Evolutionary conservation across 2,888 invertebrate species (phyloP), one percentile per base, ranked within the genome.

Genomic region (Xestoiulus laeticollis): DNA sequence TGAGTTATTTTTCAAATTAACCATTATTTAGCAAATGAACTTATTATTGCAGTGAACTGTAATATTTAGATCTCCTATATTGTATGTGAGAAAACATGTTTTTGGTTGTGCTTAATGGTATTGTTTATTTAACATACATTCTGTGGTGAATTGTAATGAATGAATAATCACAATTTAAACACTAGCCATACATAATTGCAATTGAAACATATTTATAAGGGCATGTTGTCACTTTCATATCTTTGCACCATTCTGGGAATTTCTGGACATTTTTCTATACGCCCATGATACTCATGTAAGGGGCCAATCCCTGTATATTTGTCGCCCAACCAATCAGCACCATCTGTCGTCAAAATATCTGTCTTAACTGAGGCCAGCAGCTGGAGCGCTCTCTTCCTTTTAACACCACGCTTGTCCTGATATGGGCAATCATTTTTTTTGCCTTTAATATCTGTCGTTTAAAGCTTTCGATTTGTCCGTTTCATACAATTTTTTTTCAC

Each of bases 331-430:
- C 84, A 84, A 84, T 84, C 84, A 84, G n/a, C 84, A 12, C 84
- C 84, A 33, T 33, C 32, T 84, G 84, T 84, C 33, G 33, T 22
- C 43, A 33, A 84, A n/a, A 84, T 33, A 43, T 68, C 68, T 68
- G 33, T 33, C 43, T 84, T 32, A 43, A n/a, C 43, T 43, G 84
- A 84, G 38, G 43, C 84, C 16, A 84, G 84, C 84, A 38, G 84
- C 84, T 84, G 84, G 84, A 83, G 33, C 38, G 82, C 48, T 48
- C 6, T 68, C 68, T 26, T 68, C n/a, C 26, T 68, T 26, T 68
- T 19, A 68, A 26, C 22, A 8, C 26, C 10, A 22, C 68, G 22
- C 4, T 26, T 68, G 68, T 68, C 68, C 68, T 26, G 68, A 48
- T 14, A 48, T 48, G 48, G 68, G 26, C 26, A 12, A 68, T 68